These are phyloP conservation scores for Zeugodacus cucurbitae DNA, from an alignment of 1,140 invertebrate genomes.

Conservation along the genomic window DNA sequence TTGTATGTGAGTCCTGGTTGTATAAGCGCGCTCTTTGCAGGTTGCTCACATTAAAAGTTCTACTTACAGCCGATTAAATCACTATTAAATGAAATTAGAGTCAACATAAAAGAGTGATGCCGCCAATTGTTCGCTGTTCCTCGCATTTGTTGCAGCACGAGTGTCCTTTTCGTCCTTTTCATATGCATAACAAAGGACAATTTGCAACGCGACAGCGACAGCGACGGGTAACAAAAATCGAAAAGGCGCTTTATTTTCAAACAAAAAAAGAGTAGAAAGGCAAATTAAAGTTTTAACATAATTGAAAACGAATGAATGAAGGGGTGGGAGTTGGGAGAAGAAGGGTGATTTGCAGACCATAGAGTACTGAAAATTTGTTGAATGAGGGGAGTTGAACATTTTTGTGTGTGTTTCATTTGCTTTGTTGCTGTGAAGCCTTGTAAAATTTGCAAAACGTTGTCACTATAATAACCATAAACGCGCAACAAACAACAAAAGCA, in stretches of 20 bases:
- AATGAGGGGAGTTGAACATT: neutral
- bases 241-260: constrained; percentile 15
- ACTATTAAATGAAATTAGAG: constrained; percentile 34
- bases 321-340: neutral
- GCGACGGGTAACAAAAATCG: neutral
- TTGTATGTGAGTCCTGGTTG: neutral
- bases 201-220: constrained; percentile 4
- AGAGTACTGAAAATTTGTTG: neutral
- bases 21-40: neutral
- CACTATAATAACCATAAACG: neutral
- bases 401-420: neutral
- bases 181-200: neutral
- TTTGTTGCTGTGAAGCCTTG: neutral
- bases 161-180: neutral
- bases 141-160: neutral
- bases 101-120: constrained; percentile 35
- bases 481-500: neutral
- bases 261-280: neutral
- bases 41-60: constrained; percentile 26
- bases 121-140: constrained; percentile 17
- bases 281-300: constrained; percentile 13
- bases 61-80: constrained; percentile 33
- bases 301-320: neutral
- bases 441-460: neutral
- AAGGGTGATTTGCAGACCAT: neutral